Conservation (phyloP, 1,140 invertebrate genomes). For the Amyelois transitella region DNA sequence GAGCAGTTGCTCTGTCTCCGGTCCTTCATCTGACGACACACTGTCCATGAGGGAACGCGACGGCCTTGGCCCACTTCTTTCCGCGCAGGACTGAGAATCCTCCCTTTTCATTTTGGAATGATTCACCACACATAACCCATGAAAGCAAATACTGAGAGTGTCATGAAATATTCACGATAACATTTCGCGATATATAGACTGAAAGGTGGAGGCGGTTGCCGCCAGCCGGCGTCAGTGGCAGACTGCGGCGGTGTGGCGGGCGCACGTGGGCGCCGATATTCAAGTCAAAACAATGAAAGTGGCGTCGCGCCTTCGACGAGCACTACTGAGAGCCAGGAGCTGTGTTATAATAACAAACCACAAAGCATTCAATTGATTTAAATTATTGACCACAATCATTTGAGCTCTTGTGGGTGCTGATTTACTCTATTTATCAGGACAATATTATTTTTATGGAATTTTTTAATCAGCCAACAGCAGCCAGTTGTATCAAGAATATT, state of each 20-base stretch:
- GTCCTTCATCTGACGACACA: constrained; percentile 57
- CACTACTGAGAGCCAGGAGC: too few species aligned
- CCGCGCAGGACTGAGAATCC: constrained; percentile 34
- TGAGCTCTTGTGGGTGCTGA: too few species aligned
- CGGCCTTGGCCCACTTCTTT: constrained; percentile 36
- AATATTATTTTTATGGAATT: too few species aligned
- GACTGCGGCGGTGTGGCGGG: constrained; percentile 44
- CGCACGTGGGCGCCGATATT: constrained; percentile 48
- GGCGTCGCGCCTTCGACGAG: constrained; percentile 7
- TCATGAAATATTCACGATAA: constrained; percentile 27
- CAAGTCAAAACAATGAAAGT: constrained; percentile 37
- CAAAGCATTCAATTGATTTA: too few species aligned
- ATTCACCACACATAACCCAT: constrained; percentile 24
- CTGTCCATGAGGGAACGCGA: constrained; percentile 51
- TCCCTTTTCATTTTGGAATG: constrained; percentile 51
- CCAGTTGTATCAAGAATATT: too few species aligned
- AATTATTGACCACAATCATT: too few species aligned
- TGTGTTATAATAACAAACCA: too few species aligned
- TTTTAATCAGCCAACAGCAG: too few species aligned
- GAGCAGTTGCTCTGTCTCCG: constrained; percentile 62
- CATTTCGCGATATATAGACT: constrained; percentile 32
- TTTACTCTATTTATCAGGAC: too few species aligned
- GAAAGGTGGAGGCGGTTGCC: constrained; percentile 22
- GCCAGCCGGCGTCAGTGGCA: constrained; percentile 46
- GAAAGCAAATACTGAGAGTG: constrained; percentile 12